Evolutionary conservation across 1,140 invertebrate genomes (phyloP), one percentile per base, ranked within the genome.

Genomic region (Harpegnathos saltator): DNA sequence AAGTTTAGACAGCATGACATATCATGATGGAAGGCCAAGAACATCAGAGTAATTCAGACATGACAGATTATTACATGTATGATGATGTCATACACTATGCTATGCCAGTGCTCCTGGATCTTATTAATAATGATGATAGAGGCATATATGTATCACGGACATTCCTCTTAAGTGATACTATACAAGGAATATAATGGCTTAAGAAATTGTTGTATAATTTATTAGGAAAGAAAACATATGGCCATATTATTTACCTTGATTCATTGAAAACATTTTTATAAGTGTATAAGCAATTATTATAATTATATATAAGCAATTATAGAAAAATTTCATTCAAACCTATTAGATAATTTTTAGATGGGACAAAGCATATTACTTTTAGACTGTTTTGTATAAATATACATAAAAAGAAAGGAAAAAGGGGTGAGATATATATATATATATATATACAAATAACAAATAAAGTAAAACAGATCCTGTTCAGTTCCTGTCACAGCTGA

Each of bases 21-120:
- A 33, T 33, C 56, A 62, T 65, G 52, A 85, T 50, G 56, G 48
- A 56, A 66, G 52, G 54, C 66, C 85, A 87, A 86, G 85, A 86
- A 86, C 74, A 68, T 83, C 66, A 68, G 78, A 87, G 68, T 83
- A 86, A 85, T 87, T 87, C 24, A 86, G 82, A 87, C 22, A 66
- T 52, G 33, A 81, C 59, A 65, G 52, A 71, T 66, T 74, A 83
- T 77, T 85, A 85, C 26, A 85, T 71, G n/a, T 81, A 48, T 44
- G 69, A 61, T 87, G 80, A 87, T 58, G 71, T 87, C 80, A 78
- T 83, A 73, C 22, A 54, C 44, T 68, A 0, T 78, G 80, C 68
- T 86, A 86, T 78, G 84, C 33, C 69, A 68, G 54, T 85, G 24
- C 29, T 82, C 62, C 68, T 81, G 29, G 56, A 81, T 84, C 61